Evolutionary conservation across 2,113 vertebrate species (phyloP).

Genomic region (Mormoops blainvillei): DNA sequence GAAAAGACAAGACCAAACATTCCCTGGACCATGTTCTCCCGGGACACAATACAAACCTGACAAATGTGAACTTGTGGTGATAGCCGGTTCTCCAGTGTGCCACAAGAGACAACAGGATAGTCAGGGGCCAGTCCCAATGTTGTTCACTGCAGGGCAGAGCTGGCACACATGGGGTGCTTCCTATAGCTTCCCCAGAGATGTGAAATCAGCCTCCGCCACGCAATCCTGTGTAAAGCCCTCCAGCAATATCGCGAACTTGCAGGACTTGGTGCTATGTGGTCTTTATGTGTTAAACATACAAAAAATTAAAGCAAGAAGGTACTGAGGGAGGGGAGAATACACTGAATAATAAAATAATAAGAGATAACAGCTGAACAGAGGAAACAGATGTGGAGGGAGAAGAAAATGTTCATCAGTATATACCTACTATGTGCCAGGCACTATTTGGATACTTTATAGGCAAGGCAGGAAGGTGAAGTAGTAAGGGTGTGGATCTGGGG

Average conservation of each 20-base stretch:
- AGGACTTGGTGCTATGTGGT: not conserved
- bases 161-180: not conserved
- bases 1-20: conserved; percentile 16
- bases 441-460: not conserved
- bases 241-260: not conserved
- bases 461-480: not conserved
- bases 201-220: not conserved
- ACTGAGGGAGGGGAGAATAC: not conserved
- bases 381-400: not conserved
- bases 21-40: not conserved
- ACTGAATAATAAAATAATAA: not conserved
- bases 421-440: too few species aligned
- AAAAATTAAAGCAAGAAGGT: not conserved
- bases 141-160: not conserved
- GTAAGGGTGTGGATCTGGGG: not conserved
- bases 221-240: not conserved
- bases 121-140: not conserved
- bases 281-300: not conserved
- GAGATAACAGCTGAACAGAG: not conserved
- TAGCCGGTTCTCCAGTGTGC: not conserved
- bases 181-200: not conserved
- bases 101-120: not conserved
- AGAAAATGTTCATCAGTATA: not conserved
- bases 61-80: not conserved
- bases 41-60: not conserved